A percentile compares a stretch with the other conserved stretches of the same genome.
phyloP scores from a whole-genome alignment of 2,797 vertebrate species.

The Schizopygopsis pylzovi region DNA sequence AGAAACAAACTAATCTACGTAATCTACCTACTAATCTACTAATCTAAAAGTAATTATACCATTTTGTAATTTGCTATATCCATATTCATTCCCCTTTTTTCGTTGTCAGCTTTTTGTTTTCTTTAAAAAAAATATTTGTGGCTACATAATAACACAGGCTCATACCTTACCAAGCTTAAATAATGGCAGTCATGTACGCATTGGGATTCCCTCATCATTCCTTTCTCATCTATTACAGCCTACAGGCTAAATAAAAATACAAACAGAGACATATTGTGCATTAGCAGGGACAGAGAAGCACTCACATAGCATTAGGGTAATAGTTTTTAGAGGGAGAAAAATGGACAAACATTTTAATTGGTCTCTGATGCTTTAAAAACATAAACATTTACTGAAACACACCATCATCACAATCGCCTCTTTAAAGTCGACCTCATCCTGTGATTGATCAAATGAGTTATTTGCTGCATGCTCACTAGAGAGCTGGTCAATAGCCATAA shows the following conservation, averaged over 20 bases:
- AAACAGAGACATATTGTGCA: slow-evolving; percentile 25
- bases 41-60: too few species aligned
- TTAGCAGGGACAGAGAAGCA: neutral
- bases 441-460: slow-evolving; percentile 9
- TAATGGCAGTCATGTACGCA: neutral
- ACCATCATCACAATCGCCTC: slow-evolving; percentile 1
- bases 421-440: neutral
- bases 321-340: slow-evolving; percentile 14
- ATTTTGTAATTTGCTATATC: too few species aligned
- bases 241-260: slow-evolving; percentile 26
- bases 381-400: neutral
- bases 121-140: too few species aligned
- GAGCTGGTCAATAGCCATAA: slow-evolving; percentile 29
- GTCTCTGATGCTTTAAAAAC: slow-evolving; percentile 15
- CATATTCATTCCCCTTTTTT: too few species aligned
- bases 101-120: neutral
- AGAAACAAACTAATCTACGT: too few species aligned
- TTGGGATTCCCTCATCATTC: neutral
- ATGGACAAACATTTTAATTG: slow-evolving; percentile 38
- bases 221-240: slow-evolving; percentile 9
- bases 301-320: slow-evolving; percentile 27
- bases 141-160: slow-evolving; percentile 10
- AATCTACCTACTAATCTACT: too few species aligned
- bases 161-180: neutral
- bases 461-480: slow-evolving; percentile 14